Base-by-base conservation (phyloP, 1,140 invertebrate species). In the Hypsibius dujardini region DNA sequence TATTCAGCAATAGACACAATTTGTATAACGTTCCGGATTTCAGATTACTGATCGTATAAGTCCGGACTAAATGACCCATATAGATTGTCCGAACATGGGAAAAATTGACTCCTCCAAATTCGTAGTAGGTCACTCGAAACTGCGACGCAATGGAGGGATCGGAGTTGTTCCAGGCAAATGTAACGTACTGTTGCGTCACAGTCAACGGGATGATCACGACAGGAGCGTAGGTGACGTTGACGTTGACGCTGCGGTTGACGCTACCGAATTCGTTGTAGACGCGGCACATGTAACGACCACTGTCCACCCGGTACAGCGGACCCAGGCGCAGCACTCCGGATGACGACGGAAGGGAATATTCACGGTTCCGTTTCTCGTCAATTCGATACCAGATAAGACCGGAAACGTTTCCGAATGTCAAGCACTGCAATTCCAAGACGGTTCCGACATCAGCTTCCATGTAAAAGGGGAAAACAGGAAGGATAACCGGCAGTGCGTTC, bases 1-100 rank as follows among this genome's bases (percentile, higher is more conserved):
- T 67, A 42, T 67, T 67, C 62, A 67, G 42, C 12, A 15, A 42
- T 67, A 82, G 77, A 73, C 82, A 83, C 70, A 83, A 78, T 72
- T 80, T 77, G 72, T 83, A 83, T 0, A 72, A 75, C 1, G 79
- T 81, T 2, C 75, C 72, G 3, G 81, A 79, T 70, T 76, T 74
- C 1, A 83, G 74, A 62, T 79, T 76, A 46, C 75, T 77, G 2
- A 83, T 78, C n/a, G 81, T 82, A 73, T 79, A 82, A 28, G 75
- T 78, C 40, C 77, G 76, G 70, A 77, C 72, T 59, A 75, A 72
- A 47, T 77, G 75, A 42, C 71, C 75, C n/a, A 76, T 67, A 42
- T 15, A 67, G 12, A 67, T 45, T 3, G 62, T 67, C 12, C 62
- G 62, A 42, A 67, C 45, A 12, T 15, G 7, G 12, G 62, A 15